Evolutionary conservation across 2,113 vertebrate genomes (phyloP), one percentile per base, ranked within the genome.

Genomic region (Isurus oxyrinchus): DNA sequence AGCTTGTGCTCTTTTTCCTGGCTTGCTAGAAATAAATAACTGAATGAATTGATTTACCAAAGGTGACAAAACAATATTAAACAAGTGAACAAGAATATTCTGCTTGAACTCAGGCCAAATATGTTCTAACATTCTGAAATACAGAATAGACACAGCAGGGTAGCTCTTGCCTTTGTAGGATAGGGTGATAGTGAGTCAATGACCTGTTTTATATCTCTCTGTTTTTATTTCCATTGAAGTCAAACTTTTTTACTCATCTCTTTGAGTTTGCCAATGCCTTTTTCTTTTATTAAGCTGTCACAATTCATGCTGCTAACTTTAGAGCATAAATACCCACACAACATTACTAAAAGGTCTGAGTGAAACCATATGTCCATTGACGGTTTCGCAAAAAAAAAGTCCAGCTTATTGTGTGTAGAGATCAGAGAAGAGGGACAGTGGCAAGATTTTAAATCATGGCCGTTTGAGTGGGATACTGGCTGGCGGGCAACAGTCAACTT

Each of bases 311-410:
- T 44, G n/a, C 93, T 27, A 67, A 49, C 40, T 67, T 27, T 95
- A 66, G 63, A 67, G 93, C n/a, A 49, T n/a, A 63, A 94, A 63
- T 94, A 16, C 44, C 44, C 44, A 49, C 44, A 49, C 59, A 66
- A 16, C 66, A 10, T 57, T n/a, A 40, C n/a, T 11, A 67, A 67
- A 27, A 40, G 16, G 10, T 49, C 93, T 95, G 93, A 95, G 21
- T 95, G 40, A 95, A 95, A 95, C 61, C 93, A 95, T 61, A 69
- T 95, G 93, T 95, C 63, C 10, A 11, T 49, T 49, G n/a, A 44
- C 21, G 69, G 40, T 67, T 69, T 69, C 93, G 63, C 63, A 67
- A 49, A 67, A 84, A 59, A 61, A 67, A 11, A 67, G 63, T 40
- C 91, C 44, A 40, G 40, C 8, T 94, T 94, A 44, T 11, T 66